Conservation (phyloP, 2,888 invertebrate species). For the Drosophila greeni region DNA sequence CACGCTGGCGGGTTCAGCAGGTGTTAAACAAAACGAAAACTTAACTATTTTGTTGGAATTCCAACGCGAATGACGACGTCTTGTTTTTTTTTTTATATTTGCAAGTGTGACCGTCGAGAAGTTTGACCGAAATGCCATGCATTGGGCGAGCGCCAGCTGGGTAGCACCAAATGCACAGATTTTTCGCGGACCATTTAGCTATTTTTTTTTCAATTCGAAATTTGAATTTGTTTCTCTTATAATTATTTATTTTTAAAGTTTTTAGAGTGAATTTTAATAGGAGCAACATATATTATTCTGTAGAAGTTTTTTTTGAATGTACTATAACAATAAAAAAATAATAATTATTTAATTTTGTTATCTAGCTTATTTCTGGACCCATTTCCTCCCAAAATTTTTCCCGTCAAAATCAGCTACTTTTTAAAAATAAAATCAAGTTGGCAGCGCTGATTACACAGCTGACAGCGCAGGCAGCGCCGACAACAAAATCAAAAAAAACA, state of each 20-base stretch:
- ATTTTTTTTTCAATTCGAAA: background rate
- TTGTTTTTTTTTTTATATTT: constrained; percentile 28
- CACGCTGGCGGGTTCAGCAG: constrained; percentile 4
- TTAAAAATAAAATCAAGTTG: background rate
- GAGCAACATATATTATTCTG: too few species aligned
- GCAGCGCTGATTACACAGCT: background rate
- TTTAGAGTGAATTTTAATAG: too few species aligned
- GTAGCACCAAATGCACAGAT: background rate
- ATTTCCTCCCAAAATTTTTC: background rate
- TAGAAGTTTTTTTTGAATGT: too few species aligned
- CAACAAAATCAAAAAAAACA: background rate
- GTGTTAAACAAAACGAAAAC: constrained; percentile 31
- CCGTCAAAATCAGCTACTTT: background rate
- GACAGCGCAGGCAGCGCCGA: constrained; percentile 4
- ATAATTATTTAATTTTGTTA: background rate
- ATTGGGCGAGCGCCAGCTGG: background rate
- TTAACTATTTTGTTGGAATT: constrained; percentile 42
- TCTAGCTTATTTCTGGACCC: background rate
- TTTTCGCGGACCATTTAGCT: background rate
- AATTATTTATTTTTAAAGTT: too few species aligned
- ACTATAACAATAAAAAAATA: too few species aligned
- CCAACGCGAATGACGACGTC: constrained; percentile 42
- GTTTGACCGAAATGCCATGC: background rate
- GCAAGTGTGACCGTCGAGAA: constrained; percentile 12
- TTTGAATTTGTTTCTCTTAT: background rate